A percentile compares a stretch with the other conserved stretches of the same genome.
These are phyloP conservation scores for Meteorus sp. DNA, from an alignment of 1,140 invertebrate species.

Conservation along the genomic window DNA sequence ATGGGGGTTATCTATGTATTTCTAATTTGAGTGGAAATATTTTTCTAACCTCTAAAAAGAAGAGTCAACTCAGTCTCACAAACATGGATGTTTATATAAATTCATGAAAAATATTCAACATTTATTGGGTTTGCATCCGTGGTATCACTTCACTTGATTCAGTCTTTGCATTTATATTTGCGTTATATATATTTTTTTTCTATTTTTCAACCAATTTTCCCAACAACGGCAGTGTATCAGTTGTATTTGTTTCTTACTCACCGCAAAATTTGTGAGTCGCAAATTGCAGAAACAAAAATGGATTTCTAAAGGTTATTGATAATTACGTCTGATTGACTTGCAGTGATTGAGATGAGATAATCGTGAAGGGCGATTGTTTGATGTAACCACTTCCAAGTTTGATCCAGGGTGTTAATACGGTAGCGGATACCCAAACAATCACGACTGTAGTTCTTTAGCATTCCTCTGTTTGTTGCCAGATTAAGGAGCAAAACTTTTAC, in stretches of 20 bases:
- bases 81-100: too few species aligned
- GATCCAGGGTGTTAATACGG: constrained; percentile 80
- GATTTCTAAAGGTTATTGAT: constrained; percentile 39
- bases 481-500: constrained; percentile 59
- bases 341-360: constrained; percentile 77
- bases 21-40: too few species aligned
- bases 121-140: too few species aligned
- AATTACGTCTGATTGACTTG: constrained; percentile 67
- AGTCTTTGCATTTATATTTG: too few species aligned
- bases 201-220: constrained; percentile 1
- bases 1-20: neutral
- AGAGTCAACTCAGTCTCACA: neutral
- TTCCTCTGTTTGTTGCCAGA: constrained; percentile 73
- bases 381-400: constrained; percentile 91
- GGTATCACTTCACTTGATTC: too few species aligned
- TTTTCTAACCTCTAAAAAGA: neutral
- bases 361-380: constrained; percentile 84
- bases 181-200: neutral
- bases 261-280: too few species aligned
- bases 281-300: too few species aligned
- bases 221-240: constrained; percentile 1
- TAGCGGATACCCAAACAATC: constrained; percentile 84
- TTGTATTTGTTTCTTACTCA: too few species aligned
- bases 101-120: too few species aligned
- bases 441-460: constrained; percentile 78